Evolutionary conservation across 1,140 invertebrate species (phyloP).

Genomic region (Calycopis cecrops): DNA sequence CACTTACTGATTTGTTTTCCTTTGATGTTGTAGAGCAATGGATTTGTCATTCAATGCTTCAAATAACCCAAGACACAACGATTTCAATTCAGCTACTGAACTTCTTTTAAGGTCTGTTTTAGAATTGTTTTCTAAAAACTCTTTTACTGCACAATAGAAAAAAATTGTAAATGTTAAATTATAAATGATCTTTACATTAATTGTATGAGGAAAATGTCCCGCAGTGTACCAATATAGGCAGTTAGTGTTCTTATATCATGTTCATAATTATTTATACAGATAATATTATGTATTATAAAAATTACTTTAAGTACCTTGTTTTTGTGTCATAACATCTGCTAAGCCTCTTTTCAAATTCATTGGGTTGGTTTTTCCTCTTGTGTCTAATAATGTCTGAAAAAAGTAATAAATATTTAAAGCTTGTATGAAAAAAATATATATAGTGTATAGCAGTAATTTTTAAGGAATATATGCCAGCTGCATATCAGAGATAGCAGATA

Average conservation of each 20-base stretch:
- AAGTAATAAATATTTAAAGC: slow-evolving; percentile 17
- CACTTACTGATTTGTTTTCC: slow-evolving; percentile 81
- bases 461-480: too few species aligned
- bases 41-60: slow-evolving; percentile 91
- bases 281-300: background rate
- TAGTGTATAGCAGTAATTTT: too few species aligned
- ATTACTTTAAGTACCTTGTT: slow-evolving; percentile 45
- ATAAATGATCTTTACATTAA: too few species aligned
- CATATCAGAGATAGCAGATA: too few species aligned
- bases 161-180: background rate
- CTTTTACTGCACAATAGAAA: slow-evolving; percentile 75
- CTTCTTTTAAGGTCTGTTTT: slow-evolving; percentile 80
- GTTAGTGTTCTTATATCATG: too few species aligned
- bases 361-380: slow-evolving; percentile 51
- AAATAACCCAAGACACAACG: slow-evolving; percentile 84
- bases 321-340: slow-evolving; percentile 61
- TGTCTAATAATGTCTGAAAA: slow-evolving; percentile 56
- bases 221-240: background rate
- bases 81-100: slow-evolving; percentile 84
- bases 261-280: too few species aligned
- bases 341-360: slow-evolving; percentile 50
- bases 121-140: slow-evolving; percentile 78
- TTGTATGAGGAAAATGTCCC: too few species aligned
- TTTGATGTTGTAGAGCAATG: slow-evolving; percentile 86
- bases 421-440: too few species aligned